phyloP scores from a whole-genome alignment of 1,140 invertebrate genomes.

The Mylabris phalerata region DNA sequence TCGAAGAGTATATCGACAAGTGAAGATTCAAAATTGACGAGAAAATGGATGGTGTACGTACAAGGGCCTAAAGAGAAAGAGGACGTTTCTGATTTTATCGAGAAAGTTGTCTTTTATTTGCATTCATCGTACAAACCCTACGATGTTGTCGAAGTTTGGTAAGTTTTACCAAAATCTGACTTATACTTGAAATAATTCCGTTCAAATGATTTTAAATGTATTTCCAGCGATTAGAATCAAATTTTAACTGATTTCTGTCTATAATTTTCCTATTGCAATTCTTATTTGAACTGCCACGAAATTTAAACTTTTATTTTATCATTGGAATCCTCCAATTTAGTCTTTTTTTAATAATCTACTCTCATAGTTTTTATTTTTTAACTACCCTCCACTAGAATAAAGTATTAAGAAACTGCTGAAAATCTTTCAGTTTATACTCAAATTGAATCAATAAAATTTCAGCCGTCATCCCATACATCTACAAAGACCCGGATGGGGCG shows the following conservation, averaged over 20 bases:
- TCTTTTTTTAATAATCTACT: too few relatives aligned
- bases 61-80: constrained; percentile 55
- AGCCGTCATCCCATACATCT: constrained; percentile 75
- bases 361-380: too few relatives aligned
- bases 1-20: constrained; percentile 73
- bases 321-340: too few relatives aligned
- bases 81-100: constrained; percentile 57
- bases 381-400: too few relatives aligned
- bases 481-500: constrained; percentile 80
- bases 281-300: too few relatives aligned
- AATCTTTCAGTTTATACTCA: background rate
- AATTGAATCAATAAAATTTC: constrained; percentile 12
- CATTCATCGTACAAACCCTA: constrained; percentile 85
- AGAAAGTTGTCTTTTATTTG: constrained; percentile 73
- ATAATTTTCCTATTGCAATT: too few relatives aligned
- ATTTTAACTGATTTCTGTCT: too few relatives aligned
- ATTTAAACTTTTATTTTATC: too few relatives aligned
- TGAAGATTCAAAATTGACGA: constrained; percentile 64
- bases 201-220: background rate
- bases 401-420: too few relatives aligned
- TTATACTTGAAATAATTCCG: background rate
- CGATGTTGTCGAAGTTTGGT: constrained; percentile 74
- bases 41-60: constrained; percentile 88
- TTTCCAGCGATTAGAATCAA: too few relatives aligned
- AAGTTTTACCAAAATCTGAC: constrained; percentile 28